Conservation (phyloP, 2,113 vertebrate species). For the Muntiacus reevesi region DNA sequence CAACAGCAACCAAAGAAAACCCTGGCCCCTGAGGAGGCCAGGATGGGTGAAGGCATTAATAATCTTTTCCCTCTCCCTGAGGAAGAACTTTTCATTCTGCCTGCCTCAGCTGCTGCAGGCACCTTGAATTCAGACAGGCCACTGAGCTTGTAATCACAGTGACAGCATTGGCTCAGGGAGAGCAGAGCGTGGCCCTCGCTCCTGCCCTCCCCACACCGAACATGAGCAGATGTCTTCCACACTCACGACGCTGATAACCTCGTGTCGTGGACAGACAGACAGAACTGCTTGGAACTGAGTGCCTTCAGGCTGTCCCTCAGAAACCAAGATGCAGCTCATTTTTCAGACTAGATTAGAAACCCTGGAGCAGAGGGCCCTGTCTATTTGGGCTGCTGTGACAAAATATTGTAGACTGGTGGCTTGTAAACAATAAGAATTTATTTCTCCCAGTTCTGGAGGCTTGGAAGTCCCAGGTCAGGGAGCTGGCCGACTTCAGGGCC, state of each 20-base stretch:
- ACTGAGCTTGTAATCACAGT: not conserved
- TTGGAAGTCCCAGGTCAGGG: not conserved
- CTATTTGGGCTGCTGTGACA: no score
- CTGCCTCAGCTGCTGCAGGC: not conserved
- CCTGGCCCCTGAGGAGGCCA: not conserved
- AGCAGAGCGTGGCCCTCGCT: no score
- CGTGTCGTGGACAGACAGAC: fast-evolving
- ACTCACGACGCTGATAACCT: fast-evolving
- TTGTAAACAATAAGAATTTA: not conserved
- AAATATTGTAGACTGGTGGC: not conserved
- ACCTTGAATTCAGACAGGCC: not conserved
- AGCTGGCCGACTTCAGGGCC: not conserved
- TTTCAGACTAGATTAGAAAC: not conserved
- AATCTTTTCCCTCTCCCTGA: not conserved
- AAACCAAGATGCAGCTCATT: not conserved
- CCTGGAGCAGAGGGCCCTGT: not conserved
- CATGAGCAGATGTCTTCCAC: fast-evolving
- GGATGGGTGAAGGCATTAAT: not conserved
- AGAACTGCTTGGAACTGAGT: not conserved
- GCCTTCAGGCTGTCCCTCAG: not conserved
- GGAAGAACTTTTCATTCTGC: not conserved
- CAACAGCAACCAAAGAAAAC: not conserved
- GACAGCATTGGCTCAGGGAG: not conserved
- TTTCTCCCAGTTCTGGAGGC: not conserved
- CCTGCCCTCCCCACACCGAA: not conserved